Evolutionary conservation across 2,888 invertebrate genomes (phyloP), one percentile per base, ranked within the genome.

Genomic region (Himalopsyche anomala): DNA sequence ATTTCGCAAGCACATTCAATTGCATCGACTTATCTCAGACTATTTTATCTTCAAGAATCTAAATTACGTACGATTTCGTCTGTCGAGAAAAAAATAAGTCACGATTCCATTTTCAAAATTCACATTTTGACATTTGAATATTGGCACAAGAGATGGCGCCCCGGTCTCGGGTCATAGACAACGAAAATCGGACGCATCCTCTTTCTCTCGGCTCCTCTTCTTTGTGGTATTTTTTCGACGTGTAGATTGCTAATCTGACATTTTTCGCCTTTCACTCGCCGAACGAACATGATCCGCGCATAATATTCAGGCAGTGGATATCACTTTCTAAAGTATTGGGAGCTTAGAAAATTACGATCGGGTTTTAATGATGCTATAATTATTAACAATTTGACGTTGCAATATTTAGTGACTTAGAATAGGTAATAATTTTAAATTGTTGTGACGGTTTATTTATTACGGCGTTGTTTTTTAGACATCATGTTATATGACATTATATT

Each of bases 61-160:
- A 8, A 45, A 45, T 9, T 45, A 45, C n/a, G 56, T 45, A 45
- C n/a, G 56, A 56, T 56, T 56, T 56, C 56, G 5, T 45, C 45
- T 9, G 45, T 9, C 45, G 28, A 28, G 28, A 56, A n/a, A 56
- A 56, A 62, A 62, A 19, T 2, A 19, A 28, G 62, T 62, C 62
- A 62, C 62, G 62, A 62, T 28, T 62, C 62, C 19, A 62, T 62
- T 62, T 62, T 62, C 62, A 62, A 62, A 62, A 62, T 62, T 62
- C 62, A 6, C 19, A 62, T 62, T 56, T 56, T 56, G 56, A 56
- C 56, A 56, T 56, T 56, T 62, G 62, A 62, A 19, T 19, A 19
- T 62, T 19, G 62, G 19, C 62, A 11, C 19, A 28, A 62, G 15
- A 62, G 62, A 62, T 62, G 62, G 62, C 62, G 62, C 62, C 62